A percentile compares a stretch with the other conserved stretches of the same genome.
phyloP scores from a whole-genome alignment of 2,113 vertebrate species.

The Lepus americanus region DNA sequence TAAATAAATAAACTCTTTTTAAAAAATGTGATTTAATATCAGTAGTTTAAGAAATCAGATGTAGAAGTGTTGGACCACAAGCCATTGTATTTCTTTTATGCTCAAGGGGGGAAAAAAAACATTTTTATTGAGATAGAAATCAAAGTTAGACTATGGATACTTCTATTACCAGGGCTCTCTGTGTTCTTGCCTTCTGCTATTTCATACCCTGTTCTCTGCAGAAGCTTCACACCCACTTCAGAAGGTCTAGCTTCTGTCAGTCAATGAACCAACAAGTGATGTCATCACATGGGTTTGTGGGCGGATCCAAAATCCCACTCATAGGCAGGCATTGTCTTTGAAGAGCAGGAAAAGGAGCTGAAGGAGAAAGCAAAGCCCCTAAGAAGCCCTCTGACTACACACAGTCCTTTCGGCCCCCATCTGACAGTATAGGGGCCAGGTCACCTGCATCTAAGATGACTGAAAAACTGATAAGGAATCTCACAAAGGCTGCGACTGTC shows the following conservation, averaged over 20 bases:
- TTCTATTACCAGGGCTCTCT: not conserved
- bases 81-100: constrained; percentile 35
- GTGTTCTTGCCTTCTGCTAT: not conserved
- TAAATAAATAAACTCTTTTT: too few species aligned
- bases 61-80: not conserved
- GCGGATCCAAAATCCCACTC: not conserved
- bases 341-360: not conserved
- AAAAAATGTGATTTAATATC: not conserved
- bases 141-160: not conserved
- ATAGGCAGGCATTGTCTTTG: not conserved
- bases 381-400: not conserved
- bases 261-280: not conserved
- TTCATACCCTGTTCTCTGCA: not conserved
- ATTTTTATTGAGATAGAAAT: constrained; percentile 14
- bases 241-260: not conserved
- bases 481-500: constrained; percentile 68
- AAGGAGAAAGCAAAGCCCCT: not conserved
- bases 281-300: not conserved
- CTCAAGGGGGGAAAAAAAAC: not conserved
- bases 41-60: constrained; percentile 26
- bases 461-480: constrained; percentile 75
- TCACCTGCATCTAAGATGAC: constrained; percentile 44
- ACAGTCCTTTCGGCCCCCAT: too few species aligned
- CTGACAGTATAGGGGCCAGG: not conserved
- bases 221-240: not conserved